Evolutionary conservation across 2,797 vertebrate species (phyloP).

Genomic region (Coracias cyanogaster): DNA sequence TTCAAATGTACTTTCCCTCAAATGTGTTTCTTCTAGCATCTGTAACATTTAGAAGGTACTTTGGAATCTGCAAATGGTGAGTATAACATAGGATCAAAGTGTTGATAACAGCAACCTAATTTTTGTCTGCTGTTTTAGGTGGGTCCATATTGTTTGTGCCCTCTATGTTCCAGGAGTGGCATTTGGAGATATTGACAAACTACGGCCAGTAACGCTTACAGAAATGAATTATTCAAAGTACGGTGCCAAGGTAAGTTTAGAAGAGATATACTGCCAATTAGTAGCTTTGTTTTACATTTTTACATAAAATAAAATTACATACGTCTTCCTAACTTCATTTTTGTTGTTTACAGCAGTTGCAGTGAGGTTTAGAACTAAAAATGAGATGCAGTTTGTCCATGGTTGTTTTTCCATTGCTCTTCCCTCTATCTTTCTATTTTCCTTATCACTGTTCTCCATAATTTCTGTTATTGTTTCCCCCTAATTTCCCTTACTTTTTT

Average conservation of each 20-base stretch:
- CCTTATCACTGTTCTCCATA: background rate
- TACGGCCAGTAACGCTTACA: slow-evolving; percentile 95
- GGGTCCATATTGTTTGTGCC: slow-evolving; percentile 99
- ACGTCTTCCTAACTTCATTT: background rate
- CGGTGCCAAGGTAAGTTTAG: slow-evolving; percentile 91
- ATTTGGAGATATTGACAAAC: slow-evolving; percentile 99
- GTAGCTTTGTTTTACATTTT: background rate
- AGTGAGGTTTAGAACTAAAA: background rate
- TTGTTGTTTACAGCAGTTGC: background rate
- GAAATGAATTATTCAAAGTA: slow-evolving; percentile 99
- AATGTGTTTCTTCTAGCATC: background rate
- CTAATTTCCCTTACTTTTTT: background rate
- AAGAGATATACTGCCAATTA: background rate
- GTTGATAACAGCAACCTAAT: background rate
- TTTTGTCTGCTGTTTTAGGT: slow-evolving; percentile 80
- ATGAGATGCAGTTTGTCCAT: background rate
- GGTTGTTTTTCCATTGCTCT: background rate
- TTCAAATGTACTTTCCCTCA: background rate
- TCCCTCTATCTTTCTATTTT: background rate
- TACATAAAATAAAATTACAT: background rate
- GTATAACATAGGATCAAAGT: background rate
- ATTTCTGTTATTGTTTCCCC: background rate
- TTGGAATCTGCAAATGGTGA: background rate
- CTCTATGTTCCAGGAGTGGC: slow-evolving; percentile 98
- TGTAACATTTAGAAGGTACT: background rate